Evolutionary conservation across 2,797 vertebrate genomes (phyloP).

Genomic region (Mus caroli): DNA sequence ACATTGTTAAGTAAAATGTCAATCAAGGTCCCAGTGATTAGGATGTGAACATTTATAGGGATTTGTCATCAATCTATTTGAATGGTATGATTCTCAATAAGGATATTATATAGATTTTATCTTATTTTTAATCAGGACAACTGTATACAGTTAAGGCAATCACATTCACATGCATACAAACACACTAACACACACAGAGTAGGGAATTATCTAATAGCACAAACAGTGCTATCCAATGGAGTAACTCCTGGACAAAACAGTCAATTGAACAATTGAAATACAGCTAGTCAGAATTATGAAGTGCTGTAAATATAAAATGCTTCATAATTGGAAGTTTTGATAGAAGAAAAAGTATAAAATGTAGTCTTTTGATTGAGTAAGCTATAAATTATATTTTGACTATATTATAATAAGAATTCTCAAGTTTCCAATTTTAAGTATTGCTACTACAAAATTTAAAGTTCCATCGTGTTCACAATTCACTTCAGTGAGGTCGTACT

Average conservation of each 20-base stretch:
- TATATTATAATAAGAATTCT: background rate
- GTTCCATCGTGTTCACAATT: background rate
- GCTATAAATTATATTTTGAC: background rate
- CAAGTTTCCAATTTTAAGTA: background rate
- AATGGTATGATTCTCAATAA: background rate
- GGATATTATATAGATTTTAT: background rate
- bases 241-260: background rate
- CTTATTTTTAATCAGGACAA: background rate
- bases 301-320: background rate
- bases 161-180: background rate
- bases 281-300: background rate
- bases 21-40: background rate
- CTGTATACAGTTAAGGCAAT: background rate
- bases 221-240: background rate
- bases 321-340: background rate
- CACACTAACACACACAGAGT: background rate
- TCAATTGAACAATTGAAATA: background rate
- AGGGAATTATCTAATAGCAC: background rate
- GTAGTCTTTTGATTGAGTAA: background rate
- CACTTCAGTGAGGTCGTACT: background rate
- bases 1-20: background rate
- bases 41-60: no score
- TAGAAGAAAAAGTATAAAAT: slow-evolving; percentile 3
- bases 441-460: slow-evolving; percentile 41
- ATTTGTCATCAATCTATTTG: background rate